These are phyloP conservation scores for Ricordea florida DNA, from an alignment of 92 coral and sea anemone species.

Conservation along the genomic window DNA sequence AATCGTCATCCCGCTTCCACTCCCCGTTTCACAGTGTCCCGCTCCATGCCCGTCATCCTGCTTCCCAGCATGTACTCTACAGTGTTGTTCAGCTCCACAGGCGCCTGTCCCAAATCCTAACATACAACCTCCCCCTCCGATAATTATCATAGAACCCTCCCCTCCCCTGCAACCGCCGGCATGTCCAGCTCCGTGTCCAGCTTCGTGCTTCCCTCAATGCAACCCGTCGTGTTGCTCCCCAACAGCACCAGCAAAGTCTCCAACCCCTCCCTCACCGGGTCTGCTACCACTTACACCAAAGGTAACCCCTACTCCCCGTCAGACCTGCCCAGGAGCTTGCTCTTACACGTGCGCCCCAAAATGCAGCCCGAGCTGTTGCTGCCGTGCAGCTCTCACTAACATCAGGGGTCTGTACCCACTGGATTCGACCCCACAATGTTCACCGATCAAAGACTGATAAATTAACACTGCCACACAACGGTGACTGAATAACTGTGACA, in stretches of 20 bases:
- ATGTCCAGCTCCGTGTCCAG: constrained; percentile 38
- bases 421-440: constrained; percentile 24
- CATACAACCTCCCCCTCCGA: constrained; percentile 24
- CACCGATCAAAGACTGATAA: not conserved
- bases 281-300: too few relatives aligned
- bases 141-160: constrained; percentile 34
- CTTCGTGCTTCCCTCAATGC: constrained; percentile 31
- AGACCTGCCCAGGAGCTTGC: constrained; percentile 60
- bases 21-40: constrained; percentile 50
- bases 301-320: constrained; percentile 7
- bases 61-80: constrained; percentile 59
- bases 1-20: constrained; percentile 30
- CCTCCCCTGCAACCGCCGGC: not conserved
- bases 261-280: too few relatives aligned
- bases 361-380: constrained; percentile 77
- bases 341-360: constrained; percentile 78
- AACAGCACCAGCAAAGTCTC: too few relatives aligned
- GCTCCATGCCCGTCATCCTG: constrained; percentile 62
- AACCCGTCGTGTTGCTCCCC: constrained; percentile 18
- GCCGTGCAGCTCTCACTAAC: constrained; percentile 37
- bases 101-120: not conserved
- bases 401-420: constrained; percentile 28
- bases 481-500: too few relatives aligned
- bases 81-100: constrained; percentile 42
- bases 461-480: not conserved